Conservation (phyloP, 1,140 invertebrate species). For the Theocolax elegans region DNA sequence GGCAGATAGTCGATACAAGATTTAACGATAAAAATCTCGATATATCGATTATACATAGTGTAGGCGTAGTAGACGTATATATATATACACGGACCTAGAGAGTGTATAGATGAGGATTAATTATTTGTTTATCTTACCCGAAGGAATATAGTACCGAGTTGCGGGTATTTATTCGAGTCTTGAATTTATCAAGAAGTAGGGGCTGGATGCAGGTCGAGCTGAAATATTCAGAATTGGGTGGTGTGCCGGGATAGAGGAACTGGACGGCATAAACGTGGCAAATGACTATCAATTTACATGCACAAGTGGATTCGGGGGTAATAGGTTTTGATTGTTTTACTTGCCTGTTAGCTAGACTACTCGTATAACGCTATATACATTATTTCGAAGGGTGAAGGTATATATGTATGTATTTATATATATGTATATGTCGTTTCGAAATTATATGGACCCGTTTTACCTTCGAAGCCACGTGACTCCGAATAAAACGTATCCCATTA, state of each 20-base stretch:
- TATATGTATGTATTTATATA: too few species aligned
- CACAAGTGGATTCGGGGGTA: slow-evolving; percentile 14
- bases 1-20: too few species aligned
- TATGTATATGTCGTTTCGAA: background rate
- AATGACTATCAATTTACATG: slow-evolving; percentile 27
- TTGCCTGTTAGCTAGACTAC: background rate
- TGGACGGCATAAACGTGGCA: slow-evolving; percentile 4
- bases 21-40: too few species aligned
- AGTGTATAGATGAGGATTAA: too few species aligned
- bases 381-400: slow-evolving; percentile 22
- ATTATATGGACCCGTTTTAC: slow-evolving; percentile 7
- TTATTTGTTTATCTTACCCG: too few species aligned
- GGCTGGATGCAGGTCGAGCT: background rate
- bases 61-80: too few species aligned
- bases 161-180: background rate
- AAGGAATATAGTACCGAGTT: too few species aligned
- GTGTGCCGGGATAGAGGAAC: slow-evolving; percentile 1
- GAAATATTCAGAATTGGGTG: slow-evolving; percentile 21
- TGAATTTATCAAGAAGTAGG: slow-evolving; percentile 12
- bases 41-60: too few species aligned
- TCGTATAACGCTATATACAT: slow-evolving; percentile 10
- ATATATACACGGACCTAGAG: too few species aligned
- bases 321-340: slow-evolving; percentile 26
- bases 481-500: slow-evolving; percentile 12
- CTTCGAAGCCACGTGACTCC: slow-evolving; percentile 1